These are phyloP conservation scores for Empidonax traillii DNA, from an alignment of 2,113 vertebrate genomes.

Conservation along the genomic window DNA sequence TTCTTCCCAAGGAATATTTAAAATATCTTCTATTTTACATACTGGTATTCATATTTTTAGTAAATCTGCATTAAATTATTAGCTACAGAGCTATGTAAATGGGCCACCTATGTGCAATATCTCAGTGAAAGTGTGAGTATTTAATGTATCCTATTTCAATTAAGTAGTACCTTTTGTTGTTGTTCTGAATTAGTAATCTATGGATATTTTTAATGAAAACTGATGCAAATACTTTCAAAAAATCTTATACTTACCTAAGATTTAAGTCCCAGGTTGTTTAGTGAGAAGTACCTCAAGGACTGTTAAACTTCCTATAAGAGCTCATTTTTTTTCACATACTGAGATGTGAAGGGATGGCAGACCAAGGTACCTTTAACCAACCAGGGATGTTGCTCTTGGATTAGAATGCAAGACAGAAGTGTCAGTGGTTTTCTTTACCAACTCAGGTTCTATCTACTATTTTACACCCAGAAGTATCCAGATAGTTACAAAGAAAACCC, in stretches of 20 bases:
- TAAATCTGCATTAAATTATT: slow-evolving; percentile 70
- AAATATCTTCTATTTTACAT: slow-evolving; percentile 73
- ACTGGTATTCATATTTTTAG: slow-evolving; percentile 67
- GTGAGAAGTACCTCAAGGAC: slow-evolving; percentile 47
- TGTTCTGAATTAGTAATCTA: slow-evolving; percentile 49
- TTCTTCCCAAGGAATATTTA: slow-evolving; percentile 69
- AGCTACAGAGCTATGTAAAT: slow-evolving; percentile 73
- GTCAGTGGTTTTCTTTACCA: background rate
- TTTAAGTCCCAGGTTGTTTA: slow-evolving; percentile 22
- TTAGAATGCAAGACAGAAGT: background rate
- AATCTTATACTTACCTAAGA: slow-evolving; percentile 30
- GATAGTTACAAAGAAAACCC: background rate
- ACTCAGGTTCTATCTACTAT: slow-evolving; percentile 34
- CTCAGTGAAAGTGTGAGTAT: slow-evolving; percentile 64
- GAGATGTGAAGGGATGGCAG: background rate
- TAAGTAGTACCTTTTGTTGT: slow-evolving; percentile 57
- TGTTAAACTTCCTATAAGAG: slow-evolving; percentile 38
- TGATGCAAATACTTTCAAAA: slow-evolving; percentile 47
- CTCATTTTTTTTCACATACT: slow-evolving; percentile 6
- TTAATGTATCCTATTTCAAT: slow-evolving; percentile 65
- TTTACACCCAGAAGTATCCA: background rate
- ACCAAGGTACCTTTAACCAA: slow-evolving; percentile 2
- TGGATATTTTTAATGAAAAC: slow-evolving; percentile 57
- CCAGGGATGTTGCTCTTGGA: background rate
- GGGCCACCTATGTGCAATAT: slow-evolving; percentile 80